phyloP scores from a whole-genome alignment of 1,140 invertebrate genomes.

The Tetranychus cinnabarinus region DNA sequence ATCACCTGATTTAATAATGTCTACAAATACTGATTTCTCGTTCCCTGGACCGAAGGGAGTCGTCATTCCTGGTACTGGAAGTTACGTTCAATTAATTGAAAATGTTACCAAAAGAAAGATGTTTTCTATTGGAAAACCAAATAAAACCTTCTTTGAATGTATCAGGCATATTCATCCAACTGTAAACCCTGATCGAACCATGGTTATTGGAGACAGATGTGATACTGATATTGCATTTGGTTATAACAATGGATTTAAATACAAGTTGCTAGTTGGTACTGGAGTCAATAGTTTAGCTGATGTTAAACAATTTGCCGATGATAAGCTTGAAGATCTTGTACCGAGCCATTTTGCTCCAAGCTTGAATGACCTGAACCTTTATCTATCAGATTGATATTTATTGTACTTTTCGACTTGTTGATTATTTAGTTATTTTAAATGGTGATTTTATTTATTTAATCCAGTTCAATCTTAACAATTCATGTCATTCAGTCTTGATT shows the following conservation, averaged over 20 bases:
- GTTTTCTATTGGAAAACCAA: slow-evolving; percentile 63
- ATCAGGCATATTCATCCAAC: slow-evolving; percentile 30
- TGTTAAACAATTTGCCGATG: slow-evolving; percentile 32
- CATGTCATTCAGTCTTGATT: no score
- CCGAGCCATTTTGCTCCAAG: slow-evolving; percentile 45
- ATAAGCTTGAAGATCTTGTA: slow-evolving; percentile 33
- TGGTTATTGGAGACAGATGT: slow-evolving; percentile 80
- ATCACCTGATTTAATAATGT: slow-evolving; percentile 42
- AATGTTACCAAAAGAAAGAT: slow-evolving; percentile 53
- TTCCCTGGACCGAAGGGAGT: slow-evolving; percentile 27
- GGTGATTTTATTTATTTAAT: no score
- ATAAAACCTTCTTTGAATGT: slow-evolving; percentile 31
- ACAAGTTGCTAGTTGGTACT: slow-evolving; percentile 52
- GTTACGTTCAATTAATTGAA: slow-evolving; percentile 55
- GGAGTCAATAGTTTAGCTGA: slow-evolving; percentile 48
- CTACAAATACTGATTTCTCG: slow-evolving; percentile 73
- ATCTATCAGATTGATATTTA: neutral
- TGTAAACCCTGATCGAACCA: slow-evolving; percentile 45
- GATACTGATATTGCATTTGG: slow-evolving; percentile 75
- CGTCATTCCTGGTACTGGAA: slow-evolving; percentile 40
- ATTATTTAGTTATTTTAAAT: no score
- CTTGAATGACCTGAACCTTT: slow-evolving; percentile 6
- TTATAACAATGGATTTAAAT: slow-evolving; percentile 46
- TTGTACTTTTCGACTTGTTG: no score
- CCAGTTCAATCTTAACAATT: no score